Conservation (phyloP, 2,888 invertebrate genomes). For the Hirtodrosophila histrioides region DNA sequence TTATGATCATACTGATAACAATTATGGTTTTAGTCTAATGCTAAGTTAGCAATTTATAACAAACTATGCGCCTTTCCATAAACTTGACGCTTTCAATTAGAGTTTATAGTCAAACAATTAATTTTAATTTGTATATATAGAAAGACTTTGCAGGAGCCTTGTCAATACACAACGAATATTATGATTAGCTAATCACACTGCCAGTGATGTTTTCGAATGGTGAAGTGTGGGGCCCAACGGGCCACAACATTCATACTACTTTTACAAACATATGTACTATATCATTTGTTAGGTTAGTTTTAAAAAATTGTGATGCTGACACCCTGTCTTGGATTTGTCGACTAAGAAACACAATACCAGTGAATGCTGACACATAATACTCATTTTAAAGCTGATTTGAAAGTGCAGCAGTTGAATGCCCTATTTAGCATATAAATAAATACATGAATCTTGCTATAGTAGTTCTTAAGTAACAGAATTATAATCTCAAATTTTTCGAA, state of each 20-base stretch:
- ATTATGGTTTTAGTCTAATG: conserved; percentile 25
- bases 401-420: conserved; percentile 52
- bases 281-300: conserved; percentile 66
- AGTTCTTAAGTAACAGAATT: conserved; percentile 37
- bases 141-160: conserved; percentile 55
- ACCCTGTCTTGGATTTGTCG: conserved; percentile 24
- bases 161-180: conserved; percentile 77
- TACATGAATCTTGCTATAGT: conserved; percentile 49
- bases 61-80: conserved; percentile 39
- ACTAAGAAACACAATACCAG: conserved; percentile 75
- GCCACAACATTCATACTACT: conserved; percentile 48
- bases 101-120: conserved; percentile 58
- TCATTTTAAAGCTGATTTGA: conserved; percentile 69
- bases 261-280: conserved; percentile 47
- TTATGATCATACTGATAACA: conserved; percentile 26
- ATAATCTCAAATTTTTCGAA: conserved; percentile 39
- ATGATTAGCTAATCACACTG: conserved; percentile 83
- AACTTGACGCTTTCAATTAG: conserved; percentile 37
- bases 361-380: conserved; percentile 81
- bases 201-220: conserved; percentile 67
- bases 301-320: conserved; percentile 66
- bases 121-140: conserved; percentile 51
- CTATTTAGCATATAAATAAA: conserved; percentile 45
- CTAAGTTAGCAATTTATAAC: conserved; percentile 57
- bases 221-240: conserved; percentile 31